phyloP scores from a whole-genome alignment of 92 coral and sea anemone genomes.

The Phenganax subtilis region DNA sequence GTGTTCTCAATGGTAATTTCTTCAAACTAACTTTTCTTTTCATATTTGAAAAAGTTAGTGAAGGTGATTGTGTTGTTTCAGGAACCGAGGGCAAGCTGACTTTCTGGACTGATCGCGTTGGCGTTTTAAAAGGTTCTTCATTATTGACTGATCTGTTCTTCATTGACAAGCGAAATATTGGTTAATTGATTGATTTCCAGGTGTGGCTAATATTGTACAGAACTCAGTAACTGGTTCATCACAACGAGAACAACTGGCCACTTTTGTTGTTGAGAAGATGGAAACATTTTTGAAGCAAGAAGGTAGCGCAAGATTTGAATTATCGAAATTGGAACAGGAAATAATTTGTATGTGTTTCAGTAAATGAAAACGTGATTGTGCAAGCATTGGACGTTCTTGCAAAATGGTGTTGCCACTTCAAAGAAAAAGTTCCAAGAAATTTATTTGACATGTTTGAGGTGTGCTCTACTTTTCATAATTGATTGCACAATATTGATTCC shows the following conservation, averaged over 20 bases:
- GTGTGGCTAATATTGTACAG: slow-evolving; percentile 60
- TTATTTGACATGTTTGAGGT: slow-evolving; percentile 81
- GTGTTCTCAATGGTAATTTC: slow-evolving; percentile 70
- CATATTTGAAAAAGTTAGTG: too few species aligned
- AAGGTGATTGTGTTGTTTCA: not conserved
- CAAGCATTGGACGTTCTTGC: slow-evolving; percentile 67
- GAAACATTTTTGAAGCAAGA: slow-evolving; percentile 83
- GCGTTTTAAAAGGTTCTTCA: slow-evolving; percentile 66
- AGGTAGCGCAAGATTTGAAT: slow-evolving; percentile 51
- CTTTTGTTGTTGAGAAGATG: slow-evolving; percentile 64
- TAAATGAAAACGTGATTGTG: slow-evolving; percentile 72
- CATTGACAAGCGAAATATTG: not conserved
- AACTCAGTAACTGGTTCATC: slow-evolving; percentile 73
- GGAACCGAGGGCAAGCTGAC: slow-evolving; percentile 96
- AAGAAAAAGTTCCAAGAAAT: slow-evolving; percentile 57
- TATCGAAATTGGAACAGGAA: not conserved
- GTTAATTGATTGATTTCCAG: slow-evolving; percentile 17
- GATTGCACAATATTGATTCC: too few species aligned
- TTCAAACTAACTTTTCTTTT: not conserved
- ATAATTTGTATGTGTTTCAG: slow-evolving; percentile 36
- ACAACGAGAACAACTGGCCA: slow-evolving; percentile 68
- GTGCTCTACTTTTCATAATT: slow-evolving; percentile 3
- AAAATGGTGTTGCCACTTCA: slow-evolving; percentile 74
- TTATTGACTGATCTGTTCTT: not conserved
- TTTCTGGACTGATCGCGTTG: slow-evolving; percentile 80